phyloP scores from a whole-genome alignment of 92 coral and sea anemone genomes.

The Parazoanthus swiftii region DNA sequence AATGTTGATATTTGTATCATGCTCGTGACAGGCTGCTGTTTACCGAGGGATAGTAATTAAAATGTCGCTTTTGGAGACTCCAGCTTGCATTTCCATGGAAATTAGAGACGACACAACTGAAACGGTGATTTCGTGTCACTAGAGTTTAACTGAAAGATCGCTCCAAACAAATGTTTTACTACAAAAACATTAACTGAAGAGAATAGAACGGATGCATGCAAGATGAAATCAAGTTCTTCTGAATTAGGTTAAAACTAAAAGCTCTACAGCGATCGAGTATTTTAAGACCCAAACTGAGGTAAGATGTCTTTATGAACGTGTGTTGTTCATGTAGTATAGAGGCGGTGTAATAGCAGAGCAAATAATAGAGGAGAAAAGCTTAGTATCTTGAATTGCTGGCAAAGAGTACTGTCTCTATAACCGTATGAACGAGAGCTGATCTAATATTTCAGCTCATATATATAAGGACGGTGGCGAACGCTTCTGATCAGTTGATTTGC shows the following conservation, averaged over 20 bases:
- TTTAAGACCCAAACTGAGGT: not conserved
- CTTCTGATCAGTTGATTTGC: too few species aligned
- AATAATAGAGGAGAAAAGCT: not conserved
- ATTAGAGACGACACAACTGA: slow-evolving; percentile 20
- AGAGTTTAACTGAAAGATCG: not conserved
- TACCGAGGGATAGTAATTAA: not conserved
- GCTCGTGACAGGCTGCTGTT: not conserved
- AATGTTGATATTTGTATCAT: not conserved
- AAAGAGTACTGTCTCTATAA: not conserved
- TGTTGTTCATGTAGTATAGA: not conserved
- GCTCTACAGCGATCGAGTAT: too few species aligned
- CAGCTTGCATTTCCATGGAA: slow-evolving; percentile 17
- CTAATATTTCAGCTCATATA: not conserved
- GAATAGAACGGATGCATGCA: not conserved
- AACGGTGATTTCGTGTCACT: not conserved
- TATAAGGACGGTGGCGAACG: too few species aligned
- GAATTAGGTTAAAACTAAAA: not conserved
- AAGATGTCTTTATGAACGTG: not conserved
- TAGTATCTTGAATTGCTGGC: not conserved
- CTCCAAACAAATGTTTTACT: not conserved
- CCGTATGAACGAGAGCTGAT: not conserved
- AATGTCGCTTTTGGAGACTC: not conserved
- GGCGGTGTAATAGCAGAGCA: not conserved
- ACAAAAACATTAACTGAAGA: not conserved
- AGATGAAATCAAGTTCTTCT: not conserved